Evolutionary conservation across 30 jellyfish, hydroid and myxozoan species (phyloP).

Genomic region (Chironex yamaguchii): DNA sequence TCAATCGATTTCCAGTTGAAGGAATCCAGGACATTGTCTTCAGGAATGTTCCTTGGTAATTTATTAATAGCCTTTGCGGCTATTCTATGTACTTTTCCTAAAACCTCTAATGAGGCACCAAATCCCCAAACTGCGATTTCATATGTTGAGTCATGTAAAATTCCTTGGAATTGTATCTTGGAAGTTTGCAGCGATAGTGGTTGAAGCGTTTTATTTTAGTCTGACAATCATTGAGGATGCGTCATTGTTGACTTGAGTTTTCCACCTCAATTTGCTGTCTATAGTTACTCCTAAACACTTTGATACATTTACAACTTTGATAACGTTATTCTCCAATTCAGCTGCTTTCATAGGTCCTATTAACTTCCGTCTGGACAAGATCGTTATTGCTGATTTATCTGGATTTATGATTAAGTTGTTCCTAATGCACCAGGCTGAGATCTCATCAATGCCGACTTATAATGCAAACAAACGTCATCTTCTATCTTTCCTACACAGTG

Average conservation of each 20-base stretch:
- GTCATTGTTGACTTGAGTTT: conserved; percentile 46
- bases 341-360: conserved; percentile 44
- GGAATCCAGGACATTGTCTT: conserved; percentile 40
- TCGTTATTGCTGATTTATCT: conserved; percentile 42
- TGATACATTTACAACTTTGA: conserved; percentile 31
- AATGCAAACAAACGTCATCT: conserved; percentile 34
- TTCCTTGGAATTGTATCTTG: background rate
- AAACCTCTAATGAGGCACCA: too few relatives aligned
- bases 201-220: conserved; percentile 6
- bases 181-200: conserved; percentile 4
- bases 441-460: conserved; percentile 16
- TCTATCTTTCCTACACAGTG: conserved; percentile 60
- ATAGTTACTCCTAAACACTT: conserved; percentile 28
- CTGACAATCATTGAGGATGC: conserved; percentile 38
- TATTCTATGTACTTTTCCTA: too few relatives aligned
- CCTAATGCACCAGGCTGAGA: conserved; percentile 58
- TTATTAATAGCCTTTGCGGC: conserved; percentile 46
- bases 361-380: conserved; percentile 1
- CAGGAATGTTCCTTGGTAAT: conserved; percentile 43
- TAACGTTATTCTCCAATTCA: conserved; percentile 12
- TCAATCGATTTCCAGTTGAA: conserved; percentile 40
- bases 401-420: conserved; percentile 49
- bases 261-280: conserved; percentile 41
- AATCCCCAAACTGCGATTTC: too few relatives aligned
- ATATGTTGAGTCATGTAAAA: too few relatives aligned